These are phyloP conservation scores for Plusia festucae DNA, from an alignment of 2,888 invertebrate species.

Conservation along the genomic window DNA sequence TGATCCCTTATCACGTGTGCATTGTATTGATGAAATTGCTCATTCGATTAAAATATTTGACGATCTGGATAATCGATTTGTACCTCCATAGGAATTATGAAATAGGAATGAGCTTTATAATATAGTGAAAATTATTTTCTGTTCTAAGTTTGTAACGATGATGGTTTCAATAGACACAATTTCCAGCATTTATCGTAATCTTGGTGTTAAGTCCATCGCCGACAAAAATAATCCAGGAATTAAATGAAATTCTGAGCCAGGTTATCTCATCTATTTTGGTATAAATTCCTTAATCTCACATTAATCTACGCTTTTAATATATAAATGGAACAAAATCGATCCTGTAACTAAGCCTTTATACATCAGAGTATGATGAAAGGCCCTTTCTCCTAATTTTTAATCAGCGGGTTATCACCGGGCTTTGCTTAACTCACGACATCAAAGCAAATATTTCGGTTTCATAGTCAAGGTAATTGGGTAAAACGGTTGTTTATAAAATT, in stretches of 20 bases:
- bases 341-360: conserved; percentile 25
- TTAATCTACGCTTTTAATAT: conserved; percentile 2
- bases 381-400: conserved; percentile 45
- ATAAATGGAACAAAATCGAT: conserved; percentile 28
- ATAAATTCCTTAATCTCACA: not conserved
- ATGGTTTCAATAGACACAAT: too few species aligned
- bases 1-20: conserved; percentile 6
- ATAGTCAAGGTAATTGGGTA: conserved; percentile 43
- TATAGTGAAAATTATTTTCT: too few species aligned
- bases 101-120: not conserved
- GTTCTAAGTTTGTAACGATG: too few species aligned
- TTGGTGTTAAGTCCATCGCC: too few species aligned
- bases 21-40: conserved; percentile 2
- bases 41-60: conserved; percentile 1
- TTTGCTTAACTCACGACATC: conserved; percentile 47
- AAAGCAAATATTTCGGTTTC: conserved; percentile 54
- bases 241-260: too few species aligned
- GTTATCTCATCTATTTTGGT: not conserved
- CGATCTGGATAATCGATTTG: not conserved
- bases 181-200: too few species aligned
- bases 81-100: not conserved
- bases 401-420: conserved; percentile 47
- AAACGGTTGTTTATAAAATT: conserved; percentile 45
- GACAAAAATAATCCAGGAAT: too few species aligned
- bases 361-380: conserved; percentile 33